Base-by-base conservation (phyloP, 2,113 vertebrate species). In the human region DNA sequence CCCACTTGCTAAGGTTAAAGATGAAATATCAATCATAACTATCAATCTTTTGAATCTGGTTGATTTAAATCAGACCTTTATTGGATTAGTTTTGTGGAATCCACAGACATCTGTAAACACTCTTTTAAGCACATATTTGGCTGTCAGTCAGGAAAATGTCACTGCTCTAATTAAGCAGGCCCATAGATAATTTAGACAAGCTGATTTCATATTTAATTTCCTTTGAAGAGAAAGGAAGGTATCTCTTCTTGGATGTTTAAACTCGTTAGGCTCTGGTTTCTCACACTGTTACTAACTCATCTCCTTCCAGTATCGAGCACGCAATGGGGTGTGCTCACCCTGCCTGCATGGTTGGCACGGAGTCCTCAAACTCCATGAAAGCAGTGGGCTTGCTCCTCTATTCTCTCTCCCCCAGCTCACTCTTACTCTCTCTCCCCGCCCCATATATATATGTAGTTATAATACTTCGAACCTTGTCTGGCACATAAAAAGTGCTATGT, bases 71-170 rank as follows among this genome's bases (percentile, higher is more conserved):
- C 82, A 97, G 85, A 89, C 75, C 94, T 92, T 97, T 94, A 91
- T 94, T 85, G 89, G 95, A 81, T 97, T 43, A 88, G 66, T 85
- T 93, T 82, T 76, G 40, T 90, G 81, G 57, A 43, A 14, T 85
- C 79, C 93, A 57, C 30, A 92, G 94, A 85, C 70, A 64, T 89
- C 81, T 68, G 30, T 95, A 93, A 93, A 92, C 35, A 14, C 40
- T 95, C 95, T 70, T 96, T n/a, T 91, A 82, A 97, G 94, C 89
- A 79, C 85, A 78, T 52, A 83, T 57, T 97, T 95, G 96, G 97
- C 96, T 79, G 89, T 59, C 76, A 61, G 84, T 97, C 90, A 97
- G 85, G 91, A 90, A 97, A 97, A 95, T 95, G 96, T 94, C 93
- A 97, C 45, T 11, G 78, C 86, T 76, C 89, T 94, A 94, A 97